phyloP scores from a whole-genome alignment of 2,113 vertebrate genomes.

The Puffinus mauretanicus region DNA sequence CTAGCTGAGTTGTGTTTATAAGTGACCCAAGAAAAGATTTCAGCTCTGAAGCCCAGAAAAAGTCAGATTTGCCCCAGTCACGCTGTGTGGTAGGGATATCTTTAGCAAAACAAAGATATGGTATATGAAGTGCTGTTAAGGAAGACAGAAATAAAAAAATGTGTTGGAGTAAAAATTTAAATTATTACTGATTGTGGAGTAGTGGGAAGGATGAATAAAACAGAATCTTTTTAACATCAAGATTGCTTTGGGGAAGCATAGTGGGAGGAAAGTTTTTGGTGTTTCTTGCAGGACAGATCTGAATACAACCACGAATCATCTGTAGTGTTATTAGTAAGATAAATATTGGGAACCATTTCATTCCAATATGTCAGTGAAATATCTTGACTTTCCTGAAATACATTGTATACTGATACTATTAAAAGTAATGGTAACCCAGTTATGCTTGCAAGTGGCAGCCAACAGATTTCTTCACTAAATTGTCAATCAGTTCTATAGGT shows the following conservation, averaged over 20 bases:
- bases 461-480: neutral
- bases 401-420: neutral
- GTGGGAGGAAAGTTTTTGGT: neutral
- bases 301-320: neutral
- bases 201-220: neutral
- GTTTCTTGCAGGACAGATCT: neutral
- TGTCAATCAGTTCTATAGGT: neutral
- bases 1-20: neutral
- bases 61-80: accelerated
- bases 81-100: neutral
- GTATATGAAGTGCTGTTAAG: neutral
- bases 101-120: neutral
- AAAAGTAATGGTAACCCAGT: neutral
- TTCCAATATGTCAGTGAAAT: neutral
- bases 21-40: neutral
- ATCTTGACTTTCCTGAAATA: neutral
- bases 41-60: neutral
- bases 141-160: neutral
- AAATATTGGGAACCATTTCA: neutral
- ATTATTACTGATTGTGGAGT: neutral
- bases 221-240: neutral
- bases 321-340: neutral
- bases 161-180: neutral
- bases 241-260: neutral
- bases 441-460: neutral